A percentile compares a stretch with the other conserved stretches of the same genome.
These are phyloP conservation scores for Delia radicum DNA, from an alignment of 1,140 invertebrate species.

Conservation along the genomic window DNA sequence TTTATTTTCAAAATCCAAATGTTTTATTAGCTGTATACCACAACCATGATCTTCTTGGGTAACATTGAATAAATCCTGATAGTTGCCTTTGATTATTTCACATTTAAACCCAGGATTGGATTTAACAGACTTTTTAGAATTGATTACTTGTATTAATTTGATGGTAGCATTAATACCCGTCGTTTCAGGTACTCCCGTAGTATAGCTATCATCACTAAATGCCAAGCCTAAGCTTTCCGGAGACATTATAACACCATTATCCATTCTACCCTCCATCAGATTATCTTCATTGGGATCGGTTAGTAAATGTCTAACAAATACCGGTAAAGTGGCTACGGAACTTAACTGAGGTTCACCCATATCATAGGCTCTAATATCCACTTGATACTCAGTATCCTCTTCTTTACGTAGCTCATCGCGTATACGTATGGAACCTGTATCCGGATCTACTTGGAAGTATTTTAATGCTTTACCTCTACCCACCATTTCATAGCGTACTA, in stretches of 20 bases:
- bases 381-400: slow-evolving; percentile 80
- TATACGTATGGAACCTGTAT: slow-evolving; percentile 74
- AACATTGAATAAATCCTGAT: slow-evolving; percentile 70
- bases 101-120: slow-evolving; percentile 59
- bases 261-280: slow-evolving; percentile 31
- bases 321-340: slow-evolving; percentile 74
- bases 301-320: slow-evolving; percentile 79
- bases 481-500: slow-evolving; percentile 77
- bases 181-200: slow-evolving; percentile 75
- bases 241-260: slow-evolving; percentile 43
- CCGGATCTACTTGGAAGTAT: slow-evolving; percentile 85
- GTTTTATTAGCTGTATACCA: slow-evolving; percentile 68
- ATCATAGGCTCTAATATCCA: slow-evolving; percentile 85
- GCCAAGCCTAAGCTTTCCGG: slow-evolving; percentile 71
- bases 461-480: slow-evolving; percentile 76
- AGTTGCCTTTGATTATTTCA: slow-evolving; percentile 71
- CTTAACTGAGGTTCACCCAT: slow-evolving; percentile 81
- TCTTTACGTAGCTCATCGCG: slow-evolving; percentile 83
- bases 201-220: slow-evolving; percentile 82
- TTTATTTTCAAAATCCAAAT: slow-evolving; percentile 74
- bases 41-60: slow-evolving; percentile 76
- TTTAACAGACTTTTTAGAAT: slow-evolving; percentile 41
- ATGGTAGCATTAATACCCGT: slow-evolving; percentile 45
- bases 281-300: slow-evolving; percentile 55
- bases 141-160: slow-evolving; percentile 53